A percentile compares a stretch with the other conserved stretches of the same genome.
Conservation (phyloP, 1,140 invertebrate species). For the Neotoxoptera formosana region DNA sequence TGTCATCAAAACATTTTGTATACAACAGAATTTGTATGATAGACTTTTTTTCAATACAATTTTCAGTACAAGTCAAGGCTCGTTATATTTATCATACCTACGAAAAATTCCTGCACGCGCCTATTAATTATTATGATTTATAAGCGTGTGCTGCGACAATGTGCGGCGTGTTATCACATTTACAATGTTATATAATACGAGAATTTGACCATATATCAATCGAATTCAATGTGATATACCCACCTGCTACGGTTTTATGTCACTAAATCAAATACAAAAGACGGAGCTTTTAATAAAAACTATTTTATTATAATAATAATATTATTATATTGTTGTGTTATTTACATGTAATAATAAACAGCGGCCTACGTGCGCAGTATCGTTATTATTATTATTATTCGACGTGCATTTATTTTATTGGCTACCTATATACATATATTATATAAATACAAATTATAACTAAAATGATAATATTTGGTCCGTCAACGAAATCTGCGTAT, state of each 20-base stretch:
- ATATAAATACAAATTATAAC: background rate
- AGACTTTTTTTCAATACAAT: background rate
- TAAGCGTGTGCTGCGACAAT: background rate
- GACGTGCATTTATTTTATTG: background rate
- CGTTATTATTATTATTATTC: background rate
- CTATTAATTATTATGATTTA: background rate
- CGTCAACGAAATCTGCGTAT: background rate
- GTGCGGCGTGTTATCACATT: background rate
- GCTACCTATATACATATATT: no score
- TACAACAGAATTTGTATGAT: background rate
- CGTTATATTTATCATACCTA: constrained; percentile 5
- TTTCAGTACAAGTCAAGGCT: background rate
- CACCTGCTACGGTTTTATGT: background rate
- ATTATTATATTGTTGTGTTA: background rate
- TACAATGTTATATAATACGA: background rate
- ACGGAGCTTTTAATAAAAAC: background rate
- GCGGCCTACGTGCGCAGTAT: background rate
- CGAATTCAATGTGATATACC: background rate
- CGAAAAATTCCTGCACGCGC: background rate
- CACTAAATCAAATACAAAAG: background rate
- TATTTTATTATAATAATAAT: background rate
- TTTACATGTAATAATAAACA: background rate
- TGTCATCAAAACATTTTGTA: background rate
- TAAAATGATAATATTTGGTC: background rate
- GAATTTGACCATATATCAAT: background rate